Percentiles rank a stretch among this genome's conserved stretches.
Conservation (phyloP, 2,888 invertebrate species). For the Pristionchus fissidentatus region DNA sequence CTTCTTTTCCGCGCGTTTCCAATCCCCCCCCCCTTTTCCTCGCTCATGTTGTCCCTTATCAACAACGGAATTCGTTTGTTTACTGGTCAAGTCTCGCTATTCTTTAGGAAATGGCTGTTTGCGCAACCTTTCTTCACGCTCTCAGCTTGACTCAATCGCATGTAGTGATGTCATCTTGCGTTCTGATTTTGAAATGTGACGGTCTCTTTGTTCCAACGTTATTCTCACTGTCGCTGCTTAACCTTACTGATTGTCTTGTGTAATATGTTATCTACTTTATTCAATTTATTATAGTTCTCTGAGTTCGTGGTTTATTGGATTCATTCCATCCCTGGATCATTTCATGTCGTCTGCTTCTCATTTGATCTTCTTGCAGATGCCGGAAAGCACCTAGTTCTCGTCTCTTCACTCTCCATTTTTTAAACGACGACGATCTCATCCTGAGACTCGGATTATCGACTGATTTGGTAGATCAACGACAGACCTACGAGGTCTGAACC, state of each 20-base stretch:
- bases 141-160: too few relatives aligned
- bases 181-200: too few relatives aligned
- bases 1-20: not conserved
- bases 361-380: not conserved
- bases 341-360: not conserved
- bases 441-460: slow-evolving; percentile 13
- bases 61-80: too few relatives aligned
- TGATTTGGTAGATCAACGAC: not conserved
- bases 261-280: not conserved
- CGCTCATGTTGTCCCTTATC: too few relatives aligned
- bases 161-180: too few relatives aligned
- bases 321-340: not conserved
- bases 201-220: too few relatives aligned
- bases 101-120: not conserved
- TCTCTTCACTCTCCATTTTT: not conserved
- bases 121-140: not conserved
- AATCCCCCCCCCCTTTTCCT: too few relatives aligned
- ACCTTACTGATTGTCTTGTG: not conserved
- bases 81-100: too few relatives aligned
- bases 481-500: not conserved
- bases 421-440: not conserved
- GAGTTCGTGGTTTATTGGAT: too few relatives aligned
- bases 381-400: not conserved
- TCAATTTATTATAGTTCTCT: too few relatives aligned
- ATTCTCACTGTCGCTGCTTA: not conserved